Evolutionary conservation across 2,888 invertebrate species (phyloP), one percentile per base, ranked within the genome.

Genomic region (Agrilus biguttatus): DNA sequence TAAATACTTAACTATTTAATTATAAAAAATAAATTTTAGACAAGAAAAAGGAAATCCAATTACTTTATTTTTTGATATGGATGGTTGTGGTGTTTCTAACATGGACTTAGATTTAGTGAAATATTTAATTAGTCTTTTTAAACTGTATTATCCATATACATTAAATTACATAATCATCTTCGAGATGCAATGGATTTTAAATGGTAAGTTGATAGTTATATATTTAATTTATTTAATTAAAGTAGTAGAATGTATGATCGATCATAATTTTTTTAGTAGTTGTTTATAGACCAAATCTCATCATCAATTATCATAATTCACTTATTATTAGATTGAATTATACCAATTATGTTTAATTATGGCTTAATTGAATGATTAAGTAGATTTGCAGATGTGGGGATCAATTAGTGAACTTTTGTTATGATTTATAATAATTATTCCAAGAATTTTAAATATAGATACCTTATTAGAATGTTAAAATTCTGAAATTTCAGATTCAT

Each of bases 111-210:
- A 93, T 23, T 75, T 92, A 45, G 86, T 85, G 0, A 87, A 84
- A 59, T 90, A 86, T 58, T 69, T 93, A 47, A 90, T 95, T 50
- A 78, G 77, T 17, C 72, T 90, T 17, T 88, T 93, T 60, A 91
- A 92, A 62, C 69, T 74, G 14, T 91, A 92, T 60, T 95, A 92
- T 65, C 95, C 95, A 0, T 77, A 77, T 61, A 80, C 84, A 57
- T 66, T 90, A 47, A 92, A 90, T 56, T 88, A 89, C 59, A 90
- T 95, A 51, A 69, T 95, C 33, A 83, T 95, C 42, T 90, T 75
- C 62, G 91, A 95, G 61, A 87, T 95, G 86, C 89, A 93, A 0
- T 95, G 93, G 93, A 78, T 93, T 1, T 66, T 95, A 46, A 89
- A 83, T 56, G 81, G 83, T 83, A 68, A 69, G 70, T 61, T 8